Conservation (phyloP, 2,888 invertebrate species). For the Dastarcus helophoroides region DNA sequence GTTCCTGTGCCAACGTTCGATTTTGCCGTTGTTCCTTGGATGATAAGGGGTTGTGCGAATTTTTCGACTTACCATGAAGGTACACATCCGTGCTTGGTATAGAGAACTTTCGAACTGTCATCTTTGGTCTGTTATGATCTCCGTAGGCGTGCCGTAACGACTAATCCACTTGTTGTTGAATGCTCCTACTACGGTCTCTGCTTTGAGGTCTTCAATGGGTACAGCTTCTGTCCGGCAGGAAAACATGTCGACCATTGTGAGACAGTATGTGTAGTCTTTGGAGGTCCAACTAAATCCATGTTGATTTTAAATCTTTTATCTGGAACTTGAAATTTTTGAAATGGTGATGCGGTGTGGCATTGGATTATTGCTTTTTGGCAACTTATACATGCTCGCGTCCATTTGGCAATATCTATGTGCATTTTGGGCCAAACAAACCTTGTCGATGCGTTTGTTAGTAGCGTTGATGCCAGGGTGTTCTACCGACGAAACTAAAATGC, state of each 20-base stretch:
- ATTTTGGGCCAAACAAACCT: slow-evolving; percentile 8
- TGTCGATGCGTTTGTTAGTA: slow-evolving; percentile 5
- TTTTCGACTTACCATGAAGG: slow-evolving; percentile 2
- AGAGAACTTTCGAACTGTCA: background rate
- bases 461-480: slow-evolving; percentile 5
- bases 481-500: too few relatives aligned
- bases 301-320: slow-evolving; percentile 4
- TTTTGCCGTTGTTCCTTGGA: slow-evolving; percentile 10
- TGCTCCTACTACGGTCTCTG: slow-evolving; percentile 7
- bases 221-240: slow-evolving; percentile 7
- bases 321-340: slow-evolving; percentile 5
- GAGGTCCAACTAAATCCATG: slow-evolving; percentile 7
- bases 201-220: slow-evolving; percentile 5
- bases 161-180: slow-evolving; percentile 8
- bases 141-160: slow-evolving; percentile 4
- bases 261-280: slow-evolving; percentile 7
- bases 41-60: slow-evolving; percentile 9
- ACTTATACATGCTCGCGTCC: slow-evolving; percentile 5
- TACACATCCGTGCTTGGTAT: background rate
- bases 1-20: slow-evolving; percentile 10
- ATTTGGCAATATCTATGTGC: slow-evolving; percentile 3
- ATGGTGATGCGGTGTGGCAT: slow-evolving; percentile 1
- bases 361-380: slow-evolving; percentile 7
- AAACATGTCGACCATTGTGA: slow-evolving; percentile 8
- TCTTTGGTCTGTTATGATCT: slow-evolving; percentile 6